Conservation (phyloP, 1,140 invertebrate genomes). For the Drosophila auraria region DNA sequence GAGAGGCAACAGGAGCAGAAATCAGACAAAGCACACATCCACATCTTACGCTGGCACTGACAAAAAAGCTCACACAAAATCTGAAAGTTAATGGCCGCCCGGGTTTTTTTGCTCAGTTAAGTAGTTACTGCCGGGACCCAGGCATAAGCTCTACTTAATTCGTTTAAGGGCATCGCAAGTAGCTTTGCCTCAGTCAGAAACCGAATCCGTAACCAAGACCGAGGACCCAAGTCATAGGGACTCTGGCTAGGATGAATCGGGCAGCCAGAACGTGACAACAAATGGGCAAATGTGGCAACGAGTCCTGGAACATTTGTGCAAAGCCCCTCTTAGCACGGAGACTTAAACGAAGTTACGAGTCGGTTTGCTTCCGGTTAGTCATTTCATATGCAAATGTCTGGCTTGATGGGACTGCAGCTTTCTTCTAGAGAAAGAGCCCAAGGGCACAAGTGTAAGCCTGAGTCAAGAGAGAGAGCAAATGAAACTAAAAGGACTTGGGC, state of each 20-base stretch:
- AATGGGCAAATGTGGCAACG: slow-evolving; percentile 32
- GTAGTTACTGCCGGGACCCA: slow-evolving; percentile 43
- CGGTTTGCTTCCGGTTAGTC: slow-evolving; percentile 20
- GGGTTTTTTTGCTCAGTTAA: slow-evolving; percentile 37
- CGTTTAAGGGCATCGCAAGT: slow-evolving; percentile 61
- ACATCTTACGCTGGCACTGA: slow-evolving; percentile 18
- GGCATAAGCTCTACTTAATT: slow-evolving; percentile 74
- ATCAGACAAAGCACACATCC: slow-evolving; percentile 9
- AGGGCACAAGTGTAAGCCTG: background rate
- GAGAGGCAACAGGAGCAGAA: slow-evolving; percentile 31
- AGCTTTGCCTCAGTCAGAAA: slow-evolving; percentile 31
- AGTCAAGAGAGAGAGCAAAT: background rate
- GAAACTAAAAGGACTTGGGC: background rate
- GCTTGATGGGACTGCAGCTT: slow-evolving; percentile 1
- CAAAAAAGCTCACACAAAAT: slow-evolving; percentile 65
- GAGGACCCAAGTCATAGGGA: slow-evolving; percentile 2
- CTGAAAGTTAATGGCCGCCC: slow-evolving; percentile 68
- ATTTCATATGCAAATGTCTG: slow-evolving; percentile 25
- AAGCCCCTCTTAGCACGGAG: slow-evolving; percentile 7
- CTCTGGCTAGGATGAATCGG: slow-evolving; percentile 6
- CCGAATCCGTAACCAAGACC: slow-evolving; percentile 9
- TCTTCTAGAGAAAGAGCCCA: background rate
- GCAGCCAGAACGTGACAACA: slow-evolving; percentile 11
- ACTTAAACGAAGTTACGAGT: slow-evolving; percentile 37
- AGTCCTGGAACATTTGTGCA: slow-evolving; percentile 12